A percentile compares a stretch with the other conserved stretches of the same genome.
Evolutionary conservation across 1,140 invertebrate genomes (phyloP).

Genomic region (Lysiphlebus fabarum): DNA sequence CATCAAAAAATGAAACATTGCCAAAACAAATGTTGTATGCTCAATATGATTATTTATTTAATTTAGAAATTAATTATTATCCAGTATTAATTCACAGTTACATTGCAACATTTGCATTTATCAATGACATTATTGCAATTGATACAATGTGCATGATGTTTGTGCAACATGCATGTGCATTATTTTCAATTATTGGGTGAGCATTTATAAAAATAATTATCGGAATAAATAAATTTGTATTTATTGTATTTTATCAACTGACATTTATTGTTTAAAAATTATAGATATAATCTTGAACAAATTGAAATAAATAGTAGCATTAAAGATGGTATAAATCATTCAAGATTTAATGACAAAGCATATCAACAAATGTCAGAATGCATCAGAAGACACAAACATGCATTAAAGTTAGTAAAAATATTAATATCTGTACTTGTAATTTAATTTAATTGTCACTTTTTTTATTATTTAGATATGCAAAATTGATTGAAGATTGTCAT

Average conservation of each 20-base stretch:
- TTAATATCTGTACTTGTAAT: no score
- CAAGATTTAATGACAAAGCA: neutral
- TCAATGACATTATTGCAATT: constrained; percentile 4
- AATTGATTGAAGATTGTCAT: neutral
- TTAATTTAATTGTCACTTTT: neutral
- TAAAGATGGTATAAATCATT: constrained; percentile 1
- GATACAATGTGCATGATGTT: constrained; percentile 23
- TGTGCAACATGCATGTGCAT: constrained; percentile 22
- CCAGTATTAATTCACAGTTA: no score
- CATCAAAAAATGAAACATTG: no score
- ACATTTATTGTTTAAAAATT: neutral
- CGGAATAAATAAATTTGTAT: no score
- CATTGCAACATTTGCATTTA: no score
- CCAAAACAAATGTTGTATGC: no score
- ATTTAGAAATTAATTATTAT: no score
- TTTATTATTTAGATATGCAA: neutral
- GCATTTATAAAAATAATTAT: no score
- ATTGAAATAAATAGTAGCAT: neutral
- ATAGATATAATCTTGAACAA: constrained; percentile 10
- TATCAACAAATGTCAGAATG: constrained; percentile 7
- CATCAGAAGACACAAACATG: constrained; percentile 11
- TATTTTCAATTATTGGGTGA: constrained; percentile 19
- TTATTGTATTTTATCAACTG: neutral
- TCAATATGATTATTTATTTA: no score
- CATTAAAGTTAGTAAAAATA: constrained; percentile 13